Evolutionary conservation across 2,888 invertebrate species (phyloP).

Genomic region (Protonemura montana): DNA sequence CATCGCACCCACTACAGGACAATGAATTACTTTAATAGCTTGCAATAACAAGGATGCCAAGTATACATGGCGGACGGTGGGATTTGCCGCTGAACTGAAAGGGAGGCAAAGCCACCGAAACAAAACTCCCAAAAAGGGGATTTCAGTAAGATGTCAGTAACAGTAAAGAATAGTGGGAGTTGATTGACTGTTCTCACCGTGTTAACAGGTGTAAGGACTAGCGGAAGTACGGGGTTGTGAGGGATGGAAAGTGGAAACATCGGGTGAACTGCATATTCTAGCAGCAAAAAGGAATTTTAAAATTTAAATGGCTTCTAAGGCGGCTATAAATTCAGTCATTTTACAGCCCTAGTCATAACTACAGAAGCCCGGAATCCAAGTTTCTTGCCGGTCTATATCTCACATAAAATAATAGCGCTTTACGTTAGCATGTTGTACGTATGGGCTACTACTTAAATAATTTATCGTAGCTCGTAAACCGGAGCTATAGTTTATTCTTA

Average conservation of each 20-base stretch:
- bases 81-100: neutral
- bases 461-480: conserved; percentile 35
- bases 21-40: conserved; percentile 61
- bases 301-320: neutral
- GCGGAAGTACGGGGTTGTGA: neutral
- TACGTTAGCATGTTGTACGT: conserved; percentile 20
- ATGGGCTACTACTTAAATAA: conserved; percentile 33
- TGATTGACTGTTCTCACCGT: conserved; percentile 10
- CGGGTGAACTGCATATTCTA: neutral
- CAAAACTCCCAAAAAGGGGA: neutral
- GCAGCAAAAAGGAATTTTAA: neutral
- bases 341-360: conserved; percentile 32
- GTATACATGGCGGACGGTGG: neutral
- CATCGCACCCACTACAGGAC: conserved; percentile 55
- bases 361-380: conserved; percentile 32
- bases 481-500: conserved; percentile 8
- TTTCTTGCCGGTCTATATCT: conserved; percentile 22
- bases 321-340: conserved; percentile 19
- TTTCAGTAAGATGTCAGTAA: neutral
- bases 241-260: neutral
- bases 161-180: neutral
- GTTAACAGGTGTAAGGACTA: conserved; percentile 16
- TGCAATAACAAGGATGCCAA: conserved; percentile 54
- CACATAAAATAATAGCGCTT: conserved; percentile 38
- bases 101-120: neutral